Evolutionary conservation across 2,888 invertebrate genomes (phyloP), one percentile per base, ranked within the genome.

Genomic region (Hymenopus coronatus): DNA sequence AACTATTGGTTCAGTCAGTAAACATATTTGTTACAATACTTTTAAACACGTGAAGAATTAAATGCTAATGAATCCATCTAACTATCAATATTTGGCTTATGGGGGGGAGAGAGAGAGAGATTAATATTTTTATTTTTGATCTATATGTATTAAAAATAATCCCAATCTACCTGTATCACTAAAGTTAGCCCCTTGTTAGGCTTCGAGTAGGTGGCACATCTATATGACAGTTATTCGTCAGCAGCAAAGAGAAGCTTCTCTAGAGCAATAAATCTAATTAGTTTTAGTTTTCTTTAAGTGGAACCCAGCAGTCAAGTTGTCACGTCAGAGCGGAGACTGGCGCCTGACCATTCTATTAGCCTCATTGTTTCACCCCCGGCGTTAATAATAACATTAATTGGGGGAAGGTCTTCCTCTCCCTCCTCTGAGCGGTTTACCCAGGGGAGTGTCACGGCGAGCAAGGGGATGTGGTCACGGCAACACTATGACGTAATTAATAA

Each of bases 361-460:
- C 82, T 87, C 82, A 87, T 87, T 87, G 87, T 87, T 87, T 87
- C 87, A 87, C 87, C 87, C 87, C 82, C 27, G 27, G 87, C 82
- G 87, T 87, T 87, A 87, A 87, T 87, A 87, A 87, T 87, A 87
- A 40, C 87, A 82, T 87, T 82, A 87, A 87, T 87, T 87, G 87
- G 82, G 82, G 87, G 87, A 40, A 82, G 82, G 33, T 33, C n/a
- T 82, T 82, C 87, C 9, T 82, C 82, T 82, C 87, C 82, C 54
- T 25, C 15, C 33, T 87, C 30, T 82, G 33, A 82, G 54, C 20
- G 54, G 54, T 70, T 70, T 70, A 70, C 54, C 54, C 30, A 30
- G 86, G 86, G 86, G 86, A 86, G 85, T 25, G 46, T 28, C 27
- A 28, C 25, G n/a, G 12, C 40, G 40, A 3, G n/a, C 46, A 54